phyloP scores from a whole-genome alignment of 2,797 vertebrate species.

The Leptodactylus fallax region DNA sequence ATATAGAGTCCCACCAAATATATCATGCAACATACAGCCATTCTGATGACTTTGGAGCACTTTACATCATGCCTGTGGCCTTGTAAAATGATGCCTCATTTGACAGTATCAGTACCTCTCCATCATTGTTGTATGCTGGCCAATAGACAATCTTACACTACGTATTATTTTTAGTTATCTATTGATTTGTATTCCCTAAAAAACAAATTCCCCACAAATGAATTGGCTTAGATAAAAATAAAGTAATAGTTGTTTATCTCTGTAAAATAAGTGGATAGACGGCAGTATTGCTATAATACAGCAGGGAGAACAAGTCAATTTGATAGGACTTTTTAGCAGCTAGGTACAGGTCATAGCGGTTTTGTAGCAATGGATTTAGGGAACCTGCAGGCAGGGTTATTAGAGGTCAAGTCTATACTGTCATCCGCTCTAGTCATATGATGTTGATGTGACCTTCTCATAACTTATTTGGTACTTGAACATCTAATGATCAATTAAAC shows the following conservation, averaged over 20 bases:
- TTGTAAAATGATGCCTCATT: too few relatives aligned
- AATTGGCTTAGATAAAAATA: background rate
- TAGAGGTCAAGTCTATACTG: background rate
- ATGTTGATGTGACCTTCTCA: background rate
- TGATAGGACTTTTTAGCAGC: constrained; percentile 10
- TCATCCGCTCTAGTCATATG: background rate
- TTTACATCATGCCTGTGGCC: too few relatives aligned
- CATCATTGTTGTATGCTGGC: too few relatives aligned
- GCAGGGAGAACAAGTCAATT: background rate
- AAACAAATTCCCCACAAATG: too few relatives aligned
- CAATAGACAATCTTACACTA: too few relatives aligned
- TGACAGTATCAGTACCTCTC: too few relatives aligned
- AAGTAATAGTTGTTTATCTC: background rate
- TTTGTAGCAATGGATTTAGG: constrained; percentile 3
- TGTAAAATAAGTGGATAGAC: background rate
- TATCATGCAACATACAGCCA: too few relatives aligned
- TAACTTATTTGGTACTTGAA: background rate
- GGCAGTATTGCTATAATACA: constrained; percentile 1
- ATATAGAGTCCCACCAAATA: too few relatives aligned
- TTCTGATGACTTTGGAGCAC: too few relatives aligned
- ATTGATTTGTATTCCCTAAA: too few relatives aligned
- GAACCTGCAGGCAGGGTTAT: constrained; percentile 32
- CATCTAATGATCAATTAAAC: constrained; percentile 22
- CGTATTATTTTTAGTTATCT: too few relatives aligned
- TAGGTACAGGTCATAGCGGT: background rate